These are phyloP conservation scores for Panagrolaimus sp. DNA, from an alignment of 1,140 invertebrate genomes.

Conservation along the genomic window DNA sequence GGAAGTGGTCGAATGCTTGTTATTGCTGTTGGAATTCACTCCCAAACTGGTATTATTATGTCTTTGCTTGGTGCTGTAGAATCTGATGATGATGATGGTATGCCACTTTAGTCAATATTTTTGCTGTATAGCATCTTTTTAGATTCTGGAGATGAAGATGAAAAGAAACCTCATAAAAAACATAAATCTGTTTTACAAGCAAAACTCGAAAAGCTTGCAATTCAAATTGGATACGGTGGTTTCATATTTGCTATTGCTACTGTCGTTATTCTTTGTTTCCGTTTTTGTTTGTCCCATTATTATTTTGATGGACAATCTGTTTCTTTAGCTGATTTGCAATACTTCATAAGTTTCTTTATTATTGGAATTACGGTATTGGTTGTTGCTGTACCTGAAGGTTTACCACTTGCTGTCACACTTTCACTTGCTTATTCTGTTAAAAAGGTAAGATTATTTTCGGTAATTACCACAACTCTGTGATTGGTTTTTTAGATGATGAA, in stretches of 20 bases:
- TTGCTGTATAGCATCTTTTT: background rate
- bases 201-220: slow-evolving; percentile 21
- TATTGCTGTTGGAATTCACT: slow-evolving; percentile 37
- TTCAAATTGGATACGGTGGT: slow-evolving; percentile 26
- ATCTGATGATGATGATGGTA: background rate
- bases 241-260: slow-evolving; percentile 5
- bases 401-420: slow-evolving; percentile 90
- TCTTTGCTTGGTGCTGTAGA: slow-evolving; percentile 20
- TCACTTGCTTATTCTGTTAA: slow-evolving; percentile 96
- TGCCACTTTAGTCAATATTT: background rate
- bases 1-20: slow-evolving; percentile 32
- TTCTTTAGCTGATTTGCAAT: background rate
- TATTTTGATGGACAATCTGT: background rate
- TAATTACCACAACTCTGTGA: too few relatives aligned
- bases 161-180: background rate
- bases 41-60: slow-evolving; percentile 39
- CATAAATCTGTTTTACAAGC: slow-evolving; percentile 30
- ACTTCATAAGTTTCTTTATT: slow-evolving; percentile 69
- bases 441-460: slow-evolving; percentile 64
- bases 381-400: slow-evolving; percentile 95
- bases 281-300: slow-evolving; percentile 26
- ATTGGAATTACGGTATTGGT: slow-evolving; percentile 98
- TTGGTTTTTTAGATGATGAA: slow-evolving; percentile 94
- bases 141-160: background rate
- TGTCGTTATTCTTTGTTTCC: slow-evolving; percentile 32